A percentile compares a stretch with the other conserved stretches of the same genome.
Conservation (phyloP, 1,140 invertebrate genomes). For the Drosophila sulfurigaster region DNA sequence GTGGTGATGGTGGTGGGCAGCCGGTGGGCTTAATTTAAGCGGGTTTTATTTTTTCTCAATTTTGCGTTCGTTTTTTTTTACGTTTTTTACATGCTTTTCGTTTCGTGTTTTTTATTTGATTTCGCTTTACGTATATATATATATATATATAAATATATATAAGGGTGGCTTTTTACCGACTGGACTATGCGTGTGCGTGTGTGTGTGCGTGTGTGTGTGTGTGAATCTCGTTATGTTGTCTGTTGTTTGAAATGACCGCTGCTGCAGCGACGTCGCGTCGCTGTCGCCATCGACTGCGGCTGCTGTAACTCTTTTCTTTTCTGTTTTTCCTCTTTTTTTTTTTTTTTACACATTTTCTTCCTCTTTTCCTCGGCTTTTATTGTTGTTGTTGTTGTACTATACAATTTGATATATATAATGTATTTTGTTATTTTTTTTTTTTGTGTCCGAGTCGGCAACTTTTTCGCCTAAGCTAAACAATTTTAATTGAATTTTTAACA, state of each 20-base stretch:
- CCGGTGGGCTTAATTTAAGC: conserved; percentile 82
- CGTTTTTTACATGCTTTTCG: conserved; percentile 65
- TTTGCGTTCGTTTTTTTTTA: conserved; percentile 47
- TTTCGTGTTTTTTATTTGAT: conserved; percentile 77
- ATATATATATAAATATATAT: conserved; percentile 46
- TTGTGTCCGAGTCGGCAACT: conserved; percentile 17
- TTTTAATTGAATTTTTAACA: conserved; percentile 81
- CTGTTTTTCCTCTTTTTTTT: conserved; percentile 11
- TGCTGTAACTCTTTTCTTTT: conserved; percentile 67
- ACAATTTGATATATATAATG: conserved; percentile 70
- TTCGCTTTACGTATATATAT: conserved; percentile 57
- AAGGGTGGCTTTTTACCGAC: conserved; percentile 50
- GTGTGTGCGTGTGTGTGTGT: conserved; percentile 57
- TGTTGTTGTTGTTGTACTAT: conserved; percentile 30
- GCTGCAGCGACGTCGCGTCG: conserved; percentile 56
- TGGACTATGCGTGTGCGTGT: conserved; percentile 48
- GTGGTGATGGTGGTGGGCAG: conserved; percentile 59
- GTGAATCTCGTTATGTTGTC: conserved; percentile 78
- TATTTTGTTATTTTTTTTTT: conserved; percentile 60
- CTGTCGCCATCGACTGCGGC: conserved; percentile 38
- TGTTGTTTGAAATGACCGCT: conserved; percentile 77
- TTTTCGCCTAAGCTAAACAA: conserved; percentile 63
- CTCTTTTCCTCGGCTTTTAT: conserved; percentile 6
- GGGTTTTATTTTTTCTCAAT: conserved; percentile 82
- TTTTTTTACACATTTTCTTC: conserved; percentile 19